Percentiles rank a stretch among this genome's conserved stretches.
Evolutionary conservation across 2,888 invertebrate genomes (phyloP).

Genomic region (Kuschelorhynchus macadamiae): DNA sequence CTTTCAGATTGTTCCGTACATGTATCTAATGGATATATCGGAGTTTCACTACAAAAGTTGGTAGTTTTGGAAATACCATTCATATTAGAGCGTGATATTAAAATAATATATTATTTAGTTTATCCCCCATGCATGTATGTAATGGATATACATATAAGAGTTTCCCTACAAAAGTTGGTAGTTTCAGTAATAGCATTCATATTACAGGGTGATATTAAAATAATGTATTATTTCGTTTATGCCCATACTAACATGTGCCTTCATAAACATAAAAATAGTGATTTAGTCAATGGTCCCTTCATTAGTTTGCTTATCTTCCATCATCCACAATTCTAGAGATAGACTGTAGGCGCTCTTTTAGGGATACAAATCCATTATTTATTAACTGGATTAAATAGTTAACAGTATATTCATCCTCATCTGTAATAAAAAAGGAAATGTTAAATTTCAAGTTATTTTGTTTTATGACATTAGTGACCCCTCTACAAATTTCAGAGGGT

Average conservation of each 20-base stretch:
- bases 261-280: neutral
- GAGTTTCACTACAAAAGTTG: too few relatives aligned
- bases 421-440: neutral
- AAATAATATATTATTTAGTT: too few relatives aligned
- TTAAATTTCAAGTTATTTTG: neutral
- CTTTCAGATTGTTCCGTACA: too few relatives aligned
- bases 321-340: neutral
- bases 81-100: too few relatives aligned
- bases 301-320: neutral
- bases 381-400: neutral
- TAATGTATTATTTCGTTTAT: neutral
- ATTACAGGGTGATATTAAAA: neutral
- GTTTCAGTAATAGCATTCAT: too few relatives aligned
- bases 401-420: conserved; percentile 6
- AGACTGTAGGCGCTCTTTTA: neutral
- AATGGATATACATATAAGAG: too few relatives aligned
- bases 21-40: too few relatives aligned
- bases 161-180: too few relatives aligned
- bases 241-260: neutral
- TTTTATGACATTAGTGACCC: neutral
- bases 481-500: neutral
- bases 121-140: too few relatives aligned
- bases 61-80: too few relatives aligned
- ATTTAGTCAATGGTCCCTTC: neutral
- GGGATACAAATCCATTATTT: conserved; percentile 5